A percentile compares a stretch with the other conserved stretches of the same genome.
Evolutionary conservation across 1,140 invertebrate species (phyloP).

Genomic region (Papilio polytes): DNA sequence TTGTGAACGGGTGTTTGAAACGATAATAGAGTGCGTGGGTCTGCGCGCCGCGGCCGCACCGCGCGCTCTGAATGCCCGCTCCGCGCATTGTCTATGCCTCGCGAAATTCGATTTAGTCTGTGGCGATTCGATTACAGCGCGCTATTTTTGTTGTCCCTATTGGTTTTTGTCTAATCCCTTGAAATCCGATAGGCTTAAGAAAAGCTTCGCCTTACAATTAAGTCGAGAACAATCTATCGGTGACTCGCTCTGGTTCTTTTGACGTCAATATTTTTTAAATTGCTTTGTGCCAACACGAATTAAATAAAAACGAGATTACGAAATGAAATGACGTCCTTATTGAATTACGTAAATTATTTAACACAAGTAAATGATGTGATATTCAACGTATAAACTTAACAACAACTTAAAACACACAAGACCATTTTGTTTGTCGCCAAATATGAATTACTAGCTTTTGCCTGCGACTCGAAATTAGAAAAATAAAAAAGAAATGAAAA

Average conservation of each 20-base stretch:
- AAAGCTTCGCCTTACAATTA: constrained; percentile 18
- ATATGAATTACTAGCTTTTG: no score
- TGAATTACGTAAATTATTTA: background rate
- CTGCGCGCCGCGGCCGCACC: background rate
- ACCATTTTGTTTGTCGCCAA: background rate
- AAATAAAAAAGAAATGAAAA: no score
- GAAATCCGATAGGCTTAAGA: constrained; percentile 44
- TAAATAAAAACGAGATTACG: background rate
- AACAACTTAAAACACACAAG: background rate
- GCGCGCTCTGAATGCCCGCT: constrained; percentile 40
- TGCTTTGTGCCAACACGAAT: background rate
- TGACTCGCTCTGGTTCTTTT: constrained; percentile 21
- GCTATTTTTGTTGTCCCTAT: constrained; percentile 43
- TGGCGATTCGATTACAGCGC: constrained; percentile 48
- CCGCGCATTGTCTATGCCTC: constrained; percentile 51
- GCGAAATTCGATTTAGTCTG: constrained; percentile 55
- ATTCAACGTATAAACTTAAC: no score
- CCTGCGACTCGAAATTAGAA: no score
- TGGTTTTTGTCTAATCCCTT: constrained; percentile 46
- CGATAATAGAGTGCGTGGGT: constrained; percentile 48
- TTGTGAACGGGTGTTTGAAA: constrained; percentile 52
- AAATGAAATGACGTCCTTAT: background rate
- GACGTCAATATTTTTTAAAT: constrained; percentile 23
- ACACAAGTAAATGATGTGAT: background rate
- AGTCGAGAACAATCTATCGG: constrained; percentile 18